These are phyloP conservation scores for Anableps anableps DNA, from an alignment of 2,797 vertebrate genomes.

Conservation along the genomic window DNA sequence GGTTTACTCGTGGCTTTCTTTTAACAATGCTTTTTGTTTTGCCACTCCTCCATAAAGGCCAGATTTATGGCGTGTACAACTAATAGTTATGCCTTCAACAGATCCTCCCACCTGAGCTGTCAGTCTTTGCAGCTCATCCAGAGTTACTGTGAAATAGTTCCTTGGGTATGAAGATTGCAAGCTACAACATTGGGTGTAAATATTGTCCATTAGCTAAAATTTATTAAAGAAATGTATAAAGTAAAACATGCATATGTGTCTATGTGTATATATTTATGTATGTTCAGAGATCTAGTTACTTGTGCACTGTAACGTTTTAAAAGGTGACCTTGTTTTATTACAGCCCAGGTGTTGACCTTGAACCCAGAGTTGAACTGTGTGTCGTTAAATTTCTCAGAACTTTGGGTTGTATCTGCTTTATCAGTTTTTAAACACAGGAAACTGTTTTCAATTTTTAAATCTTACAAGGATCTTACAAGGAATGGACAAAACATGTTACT, in stretches of 20 bases:
- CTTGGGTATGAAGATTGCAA: neutral
- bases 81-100: neutral
- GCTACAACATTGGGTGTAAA: neutral
- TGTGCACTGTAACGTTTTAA: neutral
- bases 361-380: neutral
- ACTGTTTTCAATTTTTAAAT: neutral
- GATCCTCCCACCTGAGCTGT: neutral
- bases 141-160: neutral
- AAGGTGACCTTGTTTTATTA: neutral
- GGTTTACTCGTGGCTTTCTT: neutral
- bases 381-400: neutral
- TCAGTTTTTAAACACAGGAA: neutral
- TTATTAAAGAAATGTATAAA: slow-evolving; percentile 2
- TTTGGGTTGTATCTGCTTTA: slow-evolving; percentile 5
- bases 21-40: neutral
- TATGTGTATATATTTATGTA: neutral
- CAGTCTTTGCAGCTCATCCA: neutral
- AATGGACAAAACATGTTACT: neutral
- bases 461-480: neutral
- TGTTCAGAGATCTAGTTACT: neutral
- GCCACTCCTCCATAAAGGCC: neutral
- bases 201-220: slow-evolving; percentile 8
- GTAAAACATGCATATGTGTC: slow-evolving; percentile 6
- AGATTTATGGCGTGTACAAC: neutral
- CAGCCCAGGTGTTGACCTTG: neutral